phyloP scores from a whole-genome alignment of 2,797 vertebrate species.

The Betta splendens region DNA sequence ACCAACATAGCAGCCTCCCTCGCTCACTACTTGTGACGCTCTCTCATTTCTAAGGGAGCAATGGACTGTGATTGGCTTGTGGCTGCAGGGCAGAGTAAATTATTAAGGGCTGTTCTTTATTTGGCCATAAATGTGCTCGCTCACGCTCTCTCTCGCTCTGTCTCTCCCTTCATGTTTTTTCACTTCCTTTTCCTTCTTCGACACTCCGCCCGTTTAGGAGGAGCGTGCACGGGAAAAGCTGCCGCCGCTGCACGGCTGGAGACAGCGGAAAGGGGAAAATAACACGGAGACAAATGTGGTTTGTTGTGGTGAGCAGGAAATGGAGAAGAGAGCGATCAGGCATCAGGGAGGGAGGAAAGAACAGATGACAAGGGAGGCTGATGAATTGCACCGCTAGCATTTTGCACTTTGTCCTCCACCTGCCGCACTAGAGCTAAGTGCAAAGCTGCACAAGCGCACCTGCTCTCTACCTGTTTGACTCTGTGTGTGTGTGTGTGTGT shows the following conservation, averaged over 20 bases:
- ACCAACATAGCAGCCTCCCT: constrained; percentile 22
- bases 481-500: constrained; percentile 4
- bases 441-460: constrained; percentile 18
- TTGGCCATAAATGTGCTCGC: constrained; percentile 69
- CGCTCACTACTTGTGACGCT: constrained; percentile 20
- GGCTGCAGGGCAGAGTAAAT: constrained; percentile 73
- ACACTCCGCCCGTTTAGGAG: constrained; percentile 56
- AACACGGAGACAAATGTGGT: constrained; percentile 40
- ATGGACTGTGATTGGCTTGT: constrained; percentile 65
- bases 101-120: constrained; percentile 76
- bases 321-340: constrained; percentile 33
- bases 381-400: constrained; percentile 47
- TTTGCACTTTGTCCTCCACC: constrained; percentile 44
- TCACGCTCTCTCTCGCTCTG: constrained; percentile 23
- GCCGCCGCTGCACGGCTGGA: constrained; percentile 12
- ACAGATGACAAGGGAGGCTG: constrained; percentile 14
- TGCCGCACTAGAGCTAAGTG: constrained; percentile 32
- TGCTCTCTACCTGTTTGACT: constrained; percentile 2
- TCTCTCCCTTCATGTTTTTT: constrained; percentile 33
- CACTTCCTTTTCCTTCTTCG: constrained; percentile 51
- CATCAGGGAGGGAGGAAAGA: constrained; percentile 7
- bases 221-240: constrained; percentile 53
- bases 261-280: constrained; percentile 36
- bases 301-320: constrained; percentile 46
- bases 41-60: constrained; percentile 46